Percentiles rank a stretch among this genome's conserved stretches.
Conservation (phyloP, 2,888 invertebrate genomes). For the Dyspetes luteomarginatus region DNA sequence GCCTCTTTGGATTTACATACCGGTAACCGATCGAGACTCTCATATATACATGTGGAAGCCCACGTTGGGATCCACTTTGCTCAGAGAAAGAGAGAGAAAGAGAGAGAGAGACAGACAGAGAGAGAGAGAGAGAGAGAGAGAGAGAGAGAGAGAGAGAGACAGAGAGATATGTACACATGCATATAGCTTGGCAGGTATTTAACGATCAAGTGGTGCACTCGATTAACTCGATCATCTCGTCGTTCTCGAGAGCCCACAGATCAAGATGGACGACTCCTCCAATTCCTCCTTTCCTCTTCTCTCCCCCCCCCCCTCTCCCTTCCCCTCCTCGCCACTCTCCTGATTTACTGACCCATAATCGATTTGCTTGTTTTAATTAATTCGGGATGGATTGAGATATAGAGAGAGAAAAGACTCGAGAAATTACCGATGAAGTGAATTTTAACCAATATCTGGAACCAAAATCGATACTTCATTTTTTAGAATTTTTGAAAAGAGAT, state of each 20-base stretch:
- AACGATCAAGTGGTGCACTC: not conserved
- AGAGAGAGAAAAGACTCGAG: not conserved
- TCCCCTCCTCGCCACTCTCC: too few species aligned
- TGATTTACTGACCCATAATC: constrained; percentile 40
- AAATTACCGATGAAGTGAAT: not conserved
- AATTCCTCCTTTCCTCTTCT: too few species aligned
- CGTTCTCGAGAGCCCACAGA: not conserved
- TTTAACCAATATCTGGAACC: not conserved
- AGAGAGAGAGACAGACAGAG: too few species aligned
- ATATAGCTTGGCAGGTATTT: constrained; percentile 15
- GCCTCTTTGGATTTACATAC: constrained; percentile 70
- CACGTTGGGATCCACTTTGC: constrained; percentile 14
- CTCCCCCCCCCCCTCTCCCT: too few species aligned
- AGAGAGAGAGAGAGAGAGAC: too few species aligned
- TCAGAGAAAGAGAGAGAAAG: not conserved
- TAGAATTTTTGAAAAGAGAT: not conserved
- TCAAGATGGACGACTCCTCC: constrained; percentile 21
- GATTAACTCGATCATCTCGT: constrained; percentile 15
- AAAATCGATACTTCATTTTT: not conserved
- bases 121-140: too few species aligned
- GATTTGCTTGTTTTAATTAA: not conserved
- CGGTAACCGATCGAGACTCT: constrained; percentile 48
- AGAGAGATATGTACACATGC: not conserved
- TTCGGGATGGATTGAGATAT: not conserved
- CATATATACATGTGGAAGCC: constrained; percentile 14